Base-by-base conservation (phyloP, 2,113 vertebrate genomes). In the Nettapus auritus region DNA sequence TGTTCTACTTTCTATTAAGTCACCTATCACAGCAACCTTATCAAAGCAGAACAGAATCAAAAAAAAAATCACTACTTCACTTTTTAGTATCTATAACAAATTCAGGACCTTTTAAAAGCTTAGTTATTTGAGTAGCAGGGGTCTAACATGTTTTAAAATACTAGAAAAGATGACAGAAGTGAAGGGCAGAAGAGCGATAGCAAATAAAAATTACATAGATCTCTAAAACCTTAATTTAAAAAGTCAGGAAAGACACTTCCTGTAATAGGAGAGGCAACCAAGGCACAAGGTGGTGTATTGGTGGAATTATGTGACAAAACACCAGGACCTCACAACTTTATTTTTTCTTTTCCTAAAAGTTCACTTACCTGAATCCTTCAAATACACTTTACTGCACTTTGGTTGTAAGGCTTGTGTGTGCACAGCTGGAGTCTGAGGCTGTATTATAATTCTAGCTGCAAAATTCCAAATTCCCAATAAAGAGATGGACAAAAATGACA, bases 1-100 rank as follows among this genome's bases (percentile, higher is more conserved):
- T 96, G 52, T 70, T 92, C 68, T 69, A 48, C 69, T 92, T 96
- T 31, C 62, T 89, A 25, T 87, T 92, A 95, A 79, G 34, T 87
- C 77, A 70, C 50, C 78, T 84, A 82, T 88, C 89, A 86, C 42
- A 91, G 67, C 55, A 95, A 77, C 50, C 46, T 92, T 82, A 82
- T 78, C 52, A 68, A 89, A 86, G 52, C 22, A 79, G 66, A 70
- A 50, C 26, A 89, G 77, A 93, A 87, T 60, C 80, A 77, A 89
- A 93, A 79, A 93, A 79, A 40, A 82, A 87, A 11, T 50, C 17
- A 31, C 67, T 66, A 11, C 38, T 68, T 71, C 68, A 38, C 66
- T 78, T 86, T 55, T n/a, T 40, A n/a, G 68, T 84, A 82, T 55
- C 81, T 68, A 29, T 12, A 90, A 73, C 77, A 55, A 90, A 42